Percentiles rank a stretch among this genome's conserved stretches.
phyloP scores from a whole-genome alignment of 2,113 vertebrate genomes.

The Calidris pugnax region DNA sequence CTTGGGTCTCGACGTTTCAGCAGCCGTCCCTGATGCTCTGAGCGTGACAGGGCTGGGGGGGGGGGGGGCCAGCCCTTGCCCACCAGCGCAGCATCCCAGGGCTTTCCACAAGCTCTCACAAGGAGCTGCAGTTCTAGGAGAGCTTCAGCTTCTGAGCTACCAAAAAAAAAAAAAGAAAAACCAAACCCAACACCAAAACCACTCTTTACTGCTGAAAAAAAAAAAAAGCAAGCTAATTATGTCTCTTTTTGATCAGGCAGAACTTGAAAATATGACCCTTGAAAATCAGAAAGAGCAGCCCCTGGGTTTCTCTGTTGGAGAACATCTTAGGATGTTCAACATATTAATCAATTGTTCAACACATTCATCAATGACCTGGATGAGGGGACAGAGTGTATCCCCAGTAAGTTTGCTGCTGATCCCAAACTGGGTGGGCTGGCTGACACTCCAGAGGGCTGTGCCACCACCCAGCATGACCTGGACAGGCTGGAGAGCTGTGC shows the following conservation, averaged over 20 bases:
- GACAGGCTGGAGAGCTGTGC: too few species aligned
- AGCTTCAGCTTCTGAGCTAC: background rate
- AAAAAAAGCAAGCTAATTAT: background rate
- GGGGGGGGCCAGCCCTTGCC: background rate
- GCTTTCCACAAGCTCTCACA: background rate
- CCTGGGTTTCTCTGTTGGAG: background rate
- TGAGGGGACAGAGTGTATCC: too few species aligned
- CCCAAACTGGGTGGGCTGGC: too few species aligned
- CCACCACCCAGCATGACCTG: too few species aligned
- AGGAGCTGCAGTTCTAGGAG: background rate
- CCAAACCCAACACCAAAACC: too few species aligned
- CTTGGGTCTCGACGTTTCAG: background rate
- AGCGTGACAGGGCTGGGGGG: fast-evolving
- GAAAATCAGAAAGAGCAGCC: background rate
- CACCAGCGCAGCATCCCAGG: background rate
- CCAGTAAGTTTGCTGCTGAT: too few species aligned
- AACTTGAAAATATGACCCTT: background rate
- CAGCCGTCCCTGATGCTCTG: background rate
- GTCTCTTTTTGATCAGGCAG: background rate
- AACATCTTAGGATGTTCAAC: background rate
- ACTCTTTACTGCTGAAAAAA: background rate
- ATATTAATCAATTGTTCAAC: too few species aligned
- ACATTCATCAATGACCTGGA: too few species aligned
- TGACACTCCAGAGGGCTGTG: too few species aligned
- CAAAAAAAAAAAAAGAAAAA: too few species aligned